Evolutionary conservation across 2,113 vertebrate genomes (phyloP), one percentile per base, ranked within the genome.

Genomic region (Jaculus jaculus): DNA sequence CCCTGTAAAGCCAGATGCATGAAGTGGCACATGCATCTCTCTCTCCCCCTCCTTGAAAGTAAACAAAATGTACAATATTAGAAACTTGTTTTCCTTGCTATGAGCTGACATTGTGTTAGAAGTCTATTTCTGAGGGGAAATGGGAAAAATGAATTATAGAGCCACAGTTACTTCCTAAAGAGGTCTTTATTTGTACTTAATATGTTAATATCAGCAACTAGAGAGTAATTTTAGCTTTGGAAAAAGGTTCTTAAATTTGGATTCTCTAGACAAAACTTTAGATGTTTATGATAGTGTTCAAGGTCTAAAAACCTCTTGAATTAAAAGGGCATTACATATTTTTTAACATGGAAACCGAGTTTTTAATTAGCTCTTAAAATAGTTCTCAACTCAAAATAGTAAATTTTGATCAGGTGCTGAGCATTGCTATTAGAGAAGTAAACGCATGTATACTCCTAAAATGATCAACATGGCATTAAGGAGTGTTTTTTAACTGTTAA

Each of bases 311-410:
- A 85, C 30, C 30, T 68, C 15, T 63, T n/a, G 42, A 92, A 92
- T 61, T 72, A 5, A n/a, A 85, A 89, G 61, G 54, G 10, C 26
- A 34, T 47, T 65, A 63, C 54, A 28, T 86, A 93, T 96, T 93
- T 91, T 9, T 63, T 2, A 16, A 17, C 34, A 74, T 81, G 30
- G 17, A 82, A 73, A n/a, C 84, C 23, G 91, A 80, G 32, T 26
- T 92, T 78, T 83, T 92, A 75, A 75, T 71, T 93, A 77, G 28
- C 65, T 89, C 39, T 82, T 75, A 71, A 87, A 75, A 66, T 65
- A 78, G 18, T 90, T 54, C 26, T 51, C 54, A n/a, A 60, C 42
- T 92, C 21, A 93, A 47, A 93, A 74, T 83, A 93, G 28, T 39
- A 88, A 79, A 30, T 84, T 91, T 72, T 82, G 63, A 20, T 63